Evolutionary conservation across 2,113 vertebrate species (phyloP), one percentile per base, ranked within the genome.

Genomic region (Formicarius rufipectus): DNA sequence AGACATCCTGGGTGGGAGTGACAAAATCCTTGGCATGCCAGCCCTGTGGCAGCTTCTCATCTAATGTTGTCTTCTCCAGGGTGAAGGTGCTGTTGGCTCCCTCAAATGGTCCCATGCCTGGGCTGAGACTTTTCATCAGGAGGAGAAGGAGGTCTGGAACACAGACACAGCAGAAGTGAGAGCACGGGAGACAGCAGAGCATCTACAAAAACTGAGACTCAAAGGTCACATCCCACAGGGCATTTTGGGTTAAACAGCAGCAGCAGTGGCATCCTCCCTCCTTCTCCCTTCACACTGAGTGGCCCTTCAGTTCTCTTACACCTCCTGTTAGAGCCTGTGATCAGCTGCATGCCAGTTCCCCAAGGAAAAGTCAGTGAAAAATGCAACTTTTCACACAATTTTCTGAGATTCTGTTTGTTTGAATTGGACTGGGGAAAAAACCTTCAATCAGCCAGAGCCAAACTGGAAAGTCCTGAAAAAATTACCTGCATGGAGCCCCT

Each of bases 31-130:
- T 95, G 55, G 92, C 39, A 10, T 96, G 88, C 97, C 98, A 97
- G 42, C 66, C 47, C 6, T 88, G 92, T 24, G 87, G 42, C 31
- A 96, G 80, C 16, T 92, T 91, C 92, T 97, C 82, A 45, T 85
- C 91, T 35, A 96, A 67, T 33, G 85, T 75, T 12, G 60, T 86
- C 40, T 98, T 98, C 81, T 97, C 97, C n/a, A 97, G 30, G 52
- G 84, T 67, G 91, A 98, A 97, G 83, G 98, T 98, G 96, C 82
- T 90, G 97, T 99, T 99, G 95, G 94, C 95, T 86, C 87, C 90
- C 66, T 98, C 98, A 90, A 98, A 94, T 9, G 95, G 98, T 67
- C 98, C 98, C 98, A 98, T 99, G 69, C 42, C 86, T 91, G 71
- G 47, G 28, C 45, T 47, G 66, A 83, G 40, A 30, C 24, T 76